phyloP scores from a whole-genome alignment of 2,888 invertebrate species.

The Alitta virens region DNA sequence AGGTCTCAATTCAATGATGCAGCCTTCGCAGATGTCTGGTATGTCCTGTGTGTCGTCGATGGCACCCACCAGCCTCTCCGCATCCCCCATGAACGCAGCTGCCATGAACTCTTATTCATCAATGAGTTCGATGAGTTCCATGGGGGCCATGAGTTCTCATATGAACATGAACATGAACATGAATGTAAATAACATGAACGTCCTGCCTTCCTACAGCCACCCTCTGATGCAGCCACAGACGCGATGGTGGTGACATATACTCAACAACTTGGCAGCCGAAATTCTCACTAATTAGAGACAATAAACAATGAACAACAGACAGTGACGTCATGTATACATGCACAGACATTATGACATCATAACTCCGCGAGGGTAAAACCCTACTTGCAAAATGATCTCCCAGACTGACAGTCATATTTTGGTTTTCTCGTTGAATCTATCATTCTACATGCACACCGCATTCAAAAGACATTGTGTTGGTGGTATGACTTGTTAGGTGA shows the following conservation, averaged over 20 bases:
- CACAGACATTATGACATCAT: too few relatives aligned
- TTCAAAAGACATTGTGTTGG: too few relatives aligned
- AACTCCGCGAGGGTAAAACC: too few relatives aligned
- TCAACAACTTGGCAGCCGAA: too few relatives aligned
- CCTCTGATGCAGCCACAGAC: constrained; percentile 51
- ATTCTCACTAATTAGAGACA: too few relatives aligned
- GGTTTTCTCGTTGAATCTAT: too few relatives aligned
- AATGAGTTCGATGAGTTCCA: constrained; percentile 16
- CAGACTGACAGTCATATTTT: too few relatives aligned
- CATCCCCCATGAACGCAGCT: constrained; percentile 13
- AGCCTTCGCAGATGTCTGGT: constrained; percentile 10
- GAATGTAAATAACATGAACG: constrained; percentile 51
- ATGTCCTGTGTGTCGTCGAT: constrained; percentile 17
- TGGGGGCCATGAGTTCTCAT: constrained; percentile 15
- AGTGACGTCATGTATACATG: too few relatives aligned
- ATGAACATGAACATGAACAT: constrained; percentile 21
- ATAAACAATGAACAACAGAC: too few relatives aligned
- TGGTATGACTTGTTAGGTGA: too few relatives aligned
- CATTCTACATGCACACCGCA: too few relatives aligned
- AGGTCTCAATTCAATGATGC: constrained; percentile 8
- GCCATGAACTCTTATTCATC: not conserved
- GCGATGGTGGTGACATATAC: constrained; percentile 43
- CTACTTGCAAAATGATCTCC: too few relatives aligned
- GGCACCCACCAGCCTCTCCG: not conserved
- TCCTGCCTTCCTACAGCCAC: constrained; percentile 49